Conservation (phyloP, 1,140 invertebrate species). For the Druon quercuslanigerum region DNA sequence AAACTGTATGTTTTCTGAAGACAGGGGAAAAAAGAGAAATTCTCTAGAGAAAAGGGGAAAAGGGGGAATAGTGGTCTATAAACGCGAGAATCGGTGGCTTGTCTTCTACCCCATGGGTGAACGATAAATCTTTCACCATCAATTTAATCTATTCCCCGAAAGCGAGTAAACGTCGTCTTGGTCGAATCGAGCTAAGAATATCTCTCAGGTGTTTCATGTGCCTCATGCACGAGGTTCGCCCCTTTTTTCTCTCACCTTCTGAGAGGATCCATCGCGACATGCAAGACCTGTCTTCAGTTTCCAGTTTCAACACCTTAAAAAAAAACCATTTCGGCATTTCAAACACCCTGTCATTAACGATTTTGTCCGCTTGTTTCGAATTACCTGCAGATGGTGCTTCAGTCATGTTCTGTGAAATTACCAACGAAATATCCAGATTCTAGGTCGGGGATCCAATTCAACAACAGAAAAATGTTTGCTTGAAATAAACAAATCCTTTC, state of each 20-base stretch:
- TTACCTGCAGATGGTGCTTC: not conserved
- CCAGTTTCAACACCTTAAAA: not conserved
- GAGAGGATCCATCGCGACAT: not conserved
- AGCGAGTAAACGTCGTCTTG: not conserved
- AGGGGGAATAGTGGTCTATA: too few species aligned
- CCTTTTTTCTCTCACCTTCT: slow-evolving; percentile 20
- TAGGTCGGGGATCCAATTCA: too few species aligned
- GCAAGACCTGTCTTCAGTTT: slow-evolving; percentile 9
- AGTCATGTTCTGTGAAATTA: too few species aligned
- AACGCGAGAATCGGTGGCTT: too few species aligned
- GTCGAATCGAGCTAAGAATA: not conserved
- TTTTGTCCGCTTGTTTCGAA: not conserved
- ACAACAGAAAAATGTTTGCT: too few species aligned
- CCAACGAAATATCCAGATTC: too few species aligned
- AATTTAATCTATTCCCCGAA: not conserved
- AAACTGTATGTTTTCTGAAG: too few species aligned
- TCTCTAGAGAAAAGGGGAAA: too few species aligned
- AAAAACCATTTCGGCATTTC: not conserved
- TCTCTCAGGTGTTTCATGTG: not conserved
- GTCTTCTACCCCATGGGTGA: too few species aligned
- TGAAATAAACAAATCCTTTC: too few species aligned
- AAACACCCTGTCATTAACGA: not conserved
- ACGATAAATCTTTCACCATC: not conserved
- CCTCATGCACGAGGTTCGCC: not conserved
- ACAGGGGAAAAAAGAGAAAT: too few species aligned